These are phyloP conservation scores for cattle (Bos taurus) DNA, from an alignment of 2,113 vertebrate species.

Conservation along the genomic window DNA sequence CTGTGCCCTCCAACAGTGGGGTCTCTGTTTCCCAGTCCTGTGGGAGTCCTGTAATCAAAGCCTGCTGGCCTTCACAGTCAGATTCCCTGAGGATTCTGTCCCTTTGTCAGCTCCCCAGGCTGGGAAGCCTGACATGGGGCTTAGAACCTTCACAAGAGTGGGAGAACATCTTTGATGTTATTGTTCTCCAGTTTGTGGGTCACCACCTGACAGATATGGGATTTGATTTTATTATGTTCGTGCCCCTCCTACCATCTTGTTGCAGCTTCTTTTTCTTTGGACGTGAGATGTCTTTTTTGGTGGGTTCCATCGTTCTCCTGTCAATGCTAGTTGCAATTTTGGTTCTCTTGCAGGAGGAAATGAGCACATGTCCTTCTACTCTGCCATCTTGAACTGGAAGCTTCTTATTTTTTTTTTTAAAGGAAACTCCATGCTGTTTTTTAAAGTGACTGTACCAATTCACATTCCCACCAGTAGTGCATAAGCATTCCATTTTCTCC, in stretches of 20 bases:
- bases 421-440: not conserved
- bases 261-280: not conserved
- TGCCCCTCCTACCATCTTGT: not conserved
- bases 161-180: not conserved
- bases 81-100: not conserved
- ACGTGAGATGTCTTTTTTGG: not conserved
- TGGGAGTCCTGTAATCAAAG: too few relatives aligned
- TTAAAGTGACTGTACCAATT: not conserved
- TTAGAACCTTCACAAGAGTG: not conserved
- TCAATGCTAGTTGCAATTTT: not conserved
- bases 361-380: not conserved
- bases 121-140: not conserved
- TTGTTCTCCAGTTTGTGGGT: not conserved
- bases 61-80: not conserved
- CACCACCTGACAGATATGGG: not conserved
- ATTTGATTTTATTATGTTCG: not conserved
- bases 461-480: not conserved
- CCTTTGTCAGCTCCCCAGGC: not conserved
- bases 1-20: not conserved
- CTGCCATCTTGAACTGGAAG: not conserved
- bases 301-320: not conserved
- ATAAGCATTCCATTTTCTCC: not conserved
- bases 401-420: not conserved
- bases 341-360: not conserved
- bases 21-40: not conserved